phyloP scores from a whole-genome alignment of 2,113 vertebrate species.

The Periophthalmus modestus region DNA sequence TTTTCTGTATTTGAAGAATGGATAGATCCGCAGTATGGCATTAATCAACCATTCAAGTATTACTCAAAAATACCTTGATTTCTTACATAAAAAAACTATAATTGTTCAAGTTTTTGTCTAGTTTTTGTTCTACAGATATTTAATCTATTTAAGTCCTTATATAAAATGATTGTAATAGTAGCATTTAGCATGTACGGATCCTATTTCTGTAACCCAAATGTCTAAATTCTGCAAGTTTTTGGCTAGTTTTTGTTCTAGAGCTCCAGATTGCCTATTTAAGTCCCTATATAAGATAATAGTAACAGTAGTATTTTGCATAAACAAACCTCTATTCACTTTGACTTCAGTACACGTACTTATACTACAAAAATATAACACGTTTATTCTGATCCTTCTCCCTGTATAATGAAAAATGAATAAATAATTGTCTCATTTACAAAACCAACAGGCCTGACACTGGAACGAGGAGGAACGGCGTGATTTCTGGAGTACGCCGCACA shows the following conservation, averaged over 20 bases:
- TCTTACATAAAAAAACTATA: too few relatives aligned
- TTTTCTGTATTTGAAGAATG: too few relatives aligned
- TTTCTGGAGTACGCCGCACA: constrained; percentile 69
- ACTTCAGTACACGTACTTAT: constrained; percentile 9
- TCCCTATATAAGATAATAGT: background rate
- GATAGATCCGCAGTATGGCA: background rate
- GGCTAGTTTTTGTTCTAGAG: too few relatives aligned
- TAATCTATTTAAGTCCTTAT: too few relatives aligned
- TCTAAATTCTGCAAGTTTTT: too few relatives aligned
- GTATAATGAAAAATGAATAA: background rate
- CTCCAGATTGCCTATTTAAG: too few relatives aligned
- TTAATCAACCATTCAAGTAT: background rate
- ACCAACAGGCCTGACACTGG: background rate
- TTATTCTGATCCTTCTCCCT: background rate
- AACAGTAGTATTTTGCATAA: background rate
- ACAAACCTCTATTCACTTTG: constrained; percentile 14
- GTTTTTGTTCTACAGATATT: too few relatives aligned
- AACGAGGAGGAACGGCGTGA: constrained; percentile 16
- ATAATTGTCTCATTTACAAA: constrained; percentile 20
- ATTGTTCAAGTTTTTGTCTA: too few relatives aligned
- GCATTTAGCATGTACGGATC: too few relatives aligned
- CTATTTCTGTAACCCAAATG: too few relatives aligned
- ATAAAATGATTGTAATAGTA: too few relatives aligned
- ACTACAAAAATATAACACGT: constrained; percentile 4
- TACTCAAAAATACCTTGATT: too few relatives aligned